phyloP scores from a whole-genome alignment of 2,113 vertebrate species.

The Grammomys surdaster region DNA sequence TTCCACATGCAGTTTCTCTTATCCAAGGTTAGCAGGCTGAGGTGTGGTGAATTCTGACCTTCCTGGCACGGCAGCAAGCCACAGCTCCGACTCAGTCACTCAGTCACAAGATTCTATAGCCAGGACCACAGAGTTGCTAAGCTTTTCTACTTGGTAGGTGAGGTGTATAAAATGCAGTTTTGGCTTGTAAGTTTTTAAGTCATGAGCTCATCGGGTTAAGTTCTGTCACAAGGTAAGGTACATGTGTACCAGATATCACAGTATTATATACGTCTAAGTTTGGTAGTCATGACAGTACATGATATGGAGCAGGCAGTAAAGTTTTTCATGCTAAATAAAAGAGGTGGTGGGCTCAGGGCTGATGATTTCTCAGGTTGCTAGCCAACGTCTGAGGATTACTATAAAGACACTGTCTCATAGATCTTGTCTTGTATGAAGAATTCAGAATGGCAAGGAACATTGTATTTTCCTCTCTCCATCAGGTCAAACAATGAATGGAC shows the following conservation, averaged over 20 bases:
- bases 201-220: background rate
- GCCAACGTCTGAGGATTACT: conserved; percentile 32
- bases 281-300: conserved; percentile 8
- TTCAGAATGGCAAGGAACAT: background rate
- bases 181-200: background rate
- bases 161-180: background rate
- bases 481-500: conserved; percentile 10
- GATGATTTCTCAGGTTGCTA: conserved; percentile 3
- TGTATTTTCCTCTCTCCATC: conserved; percentile 22
- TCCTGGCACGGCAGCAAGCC: background rate
- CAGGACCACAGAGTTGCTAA: background rate
- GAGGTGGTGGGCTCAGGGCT: background rate
- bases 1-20: background rate
- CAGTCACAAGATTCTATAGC: background rate
- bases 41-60: background rate
- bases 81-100: background rate
- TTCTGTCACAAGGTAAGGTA: background rate
- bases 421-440: conserved; percentile 55
- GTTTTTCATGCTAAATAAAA: conserved; percentile 55
- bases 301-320: conserved; percentile 38
- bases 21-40: background rate
- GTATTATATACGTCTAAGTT: conserved; percentile 13
- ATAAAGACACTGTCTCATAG: conserved; percentile 40
- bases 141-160: background rate
- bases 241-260: background rate